Conservation (phyloP, 2,113 vertebrate genomes). For the Nothoprocta pentlandii region DNA sequence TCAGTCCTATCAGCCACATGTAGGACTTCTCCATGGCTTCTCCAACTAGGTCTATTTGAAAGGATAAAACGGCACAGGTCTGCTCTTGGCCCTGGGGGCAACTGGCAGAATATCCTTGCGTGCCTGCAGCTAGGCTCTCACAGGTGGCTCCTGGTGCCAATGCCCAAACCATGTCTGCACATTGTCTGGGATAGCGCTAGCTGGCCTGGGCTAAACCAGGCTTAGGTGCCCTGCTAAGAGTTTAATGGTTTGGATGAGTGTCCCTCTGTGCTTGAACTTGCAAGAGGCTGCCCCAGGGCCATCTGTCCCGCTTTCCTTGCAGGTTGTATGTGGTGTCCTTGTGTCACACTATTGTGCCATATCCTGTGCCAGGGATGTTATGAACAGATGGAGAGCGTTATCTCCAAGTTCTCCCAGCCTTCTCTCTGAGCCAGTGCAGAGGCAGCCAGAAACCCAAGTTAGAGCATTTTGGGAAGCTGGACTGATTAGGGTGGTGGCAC, state of each 20-base stretch:
- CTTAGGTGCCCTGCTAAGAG: background rate
- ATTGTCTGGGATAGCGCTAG: background rate
- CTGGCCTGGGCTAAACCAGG: background rate
- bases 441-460: fast-evolving
- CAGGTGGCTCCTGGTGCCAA: background rate
- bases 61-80: background rate
- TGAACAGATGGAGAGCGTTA: background rate
- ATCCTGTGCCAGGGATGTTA: background rate
- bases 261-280: background rate
- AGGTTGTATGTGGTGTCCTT: fast-evolving
- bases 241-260: background rate
- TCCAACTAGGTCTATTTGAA: background rate
- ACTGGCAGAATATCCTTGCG: background rate
- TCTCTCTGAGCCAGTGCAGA: background rate
- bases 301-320: background rate
- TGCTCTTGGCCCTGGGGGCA: background rate
- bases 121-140: background rate
- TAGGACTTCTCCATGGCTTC: too few relatives aligned
- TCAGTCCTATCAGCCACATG: background rate
- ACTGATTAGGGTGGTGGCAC: background rate
- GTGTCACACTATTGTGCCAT: background rate
- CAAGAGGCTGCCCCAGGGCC: background rate
- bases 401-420: background rate
- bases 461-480: background rate
- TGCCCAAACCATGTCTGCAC: background rate